Evolutionary conservation across 1,140 invertebrate genomes (phyloP).

Genomic region (Chelonus insularis): DNA sequence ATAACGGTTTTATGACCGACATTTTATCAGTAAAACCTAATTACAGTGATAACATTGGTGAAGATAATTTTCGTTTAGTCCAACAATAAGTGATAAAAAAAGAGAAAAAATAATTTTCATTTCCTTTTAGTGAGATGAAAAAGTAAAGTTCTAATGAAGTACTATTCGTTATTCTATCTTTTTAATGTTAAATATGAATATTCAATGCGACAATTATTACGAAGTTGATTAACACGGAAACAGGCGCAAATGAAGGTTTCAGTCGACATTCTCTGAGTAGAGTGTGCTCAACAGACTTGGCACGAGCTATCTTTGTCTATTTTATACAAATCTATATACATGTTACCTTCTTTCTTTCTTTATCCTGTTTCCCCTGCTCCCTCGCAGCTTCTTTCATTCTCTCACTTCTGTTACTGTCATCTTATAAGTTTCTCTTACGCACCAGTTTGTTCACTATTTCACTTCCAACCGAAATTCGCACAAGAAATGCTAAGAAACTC

Average conservation of each 20-base stretch:
- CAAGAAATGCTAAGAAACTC: neutral
- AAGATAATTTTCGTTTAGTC: no score
- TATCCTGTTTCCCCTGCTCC: neutral
- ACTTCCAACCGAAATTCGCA: neutral
- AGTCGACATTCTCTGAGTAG: neutral
- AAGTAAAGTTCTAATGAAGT: no score
- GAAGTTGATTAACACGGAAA: conserved; percentile 23
- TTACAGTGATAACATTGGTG: no score
- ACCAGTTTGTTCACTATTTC: conserved; percentile 15
- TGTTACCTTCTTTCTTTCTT: neutral
- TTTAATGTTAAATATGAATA: conserved; percentile 22
- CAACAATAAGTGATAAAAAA: no score
- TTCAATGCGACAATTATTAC: conserved; percentile 26
- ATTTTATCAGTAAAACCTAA: no score
- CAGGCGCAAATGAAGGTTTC: conserved; percentile 22
- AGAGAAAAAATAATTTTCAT: no score
- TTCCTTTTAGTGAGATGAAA: no score
- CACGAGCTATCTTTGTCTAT: neutral
- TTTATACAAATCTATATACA: neutral
- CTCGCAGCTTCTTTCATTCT: neutral
- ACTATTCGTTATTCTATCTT: conserved; percentile 9
- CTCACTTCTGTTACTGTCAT: neutral
- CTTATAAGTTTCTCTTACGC: conserved; percentile 12
- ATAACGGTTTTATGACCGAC: no score
- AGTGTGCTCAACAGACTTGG: conserved; percentile 11